Evolutionary conservation across 2,888 invertebrate genomes (phyloP).

Genomic region (Acanthosoma haemorrhoidale): DNA sequence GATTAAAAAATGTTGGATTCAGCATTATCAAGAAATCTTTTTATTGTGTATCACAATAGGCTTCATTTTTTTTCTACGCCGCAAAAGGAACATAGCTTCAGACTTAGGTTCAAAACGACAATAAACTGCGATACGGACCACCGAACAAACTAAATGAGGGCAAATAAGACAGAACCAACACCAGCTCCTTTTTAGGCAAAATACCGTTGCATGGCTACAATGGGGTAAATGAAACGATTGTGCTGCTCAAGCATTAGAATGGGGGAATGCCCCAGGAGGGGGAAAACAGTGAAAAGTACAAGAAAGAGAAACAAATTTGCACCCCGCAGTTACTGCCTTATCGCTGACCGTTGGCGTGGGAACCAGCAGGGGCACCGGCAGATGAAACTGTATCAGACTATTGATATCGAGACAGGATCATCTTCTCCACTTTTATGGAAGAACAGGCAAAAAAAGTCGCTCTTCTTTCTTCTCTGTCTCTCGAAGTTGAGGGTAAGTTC

Average conservation of each 20-base stretch:
- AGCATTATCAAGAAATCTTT: too few relatives aligned
- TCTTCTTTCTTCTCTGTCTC: neutral
- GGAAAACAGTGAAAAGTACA: neutral
- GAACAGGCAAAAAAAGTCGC: neutral
- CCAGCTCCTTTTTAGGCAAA: too few relatives aligned
- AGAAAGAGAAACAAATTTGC: neutral
- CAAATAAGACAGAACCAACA: too few relatives aligned
- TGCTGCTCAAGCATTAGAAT: neutral
- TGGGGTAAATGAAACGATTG: neutral
- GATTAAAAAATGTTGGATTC: too few relatives aligned
- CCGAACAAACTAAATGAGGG: too few relatives aligned
- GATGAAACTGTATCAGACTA: slow-evolving; percentile 1
- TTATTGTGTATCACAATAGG: too few relatives aligned
- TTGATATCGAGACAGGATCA: neutral
- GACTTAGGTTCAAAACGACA: too few relatives aligned
- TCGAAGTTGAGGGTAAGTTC: too few relatives aligned
- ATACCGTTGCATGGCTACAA: neutral
- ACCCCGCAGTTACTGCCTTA: neutral
- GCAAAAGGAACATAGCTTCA: too few relatives aligned
- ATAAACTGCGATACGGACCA: too few relatives aligned
- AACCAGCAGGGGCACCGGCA: neutral
- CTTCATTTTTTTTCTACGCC: too few relatives aligned
- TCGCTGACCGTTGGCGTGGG: neutral
- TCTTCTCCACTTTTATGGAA: neutral
- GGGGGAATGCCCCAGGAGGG: neutral